A percentile compares a stretch with the other conserved stretches of the same genome.
phyloP scores from a whole-genome alignment of 2,113 vertebrate species.

The Erythrolamprus reginae region DNA sequence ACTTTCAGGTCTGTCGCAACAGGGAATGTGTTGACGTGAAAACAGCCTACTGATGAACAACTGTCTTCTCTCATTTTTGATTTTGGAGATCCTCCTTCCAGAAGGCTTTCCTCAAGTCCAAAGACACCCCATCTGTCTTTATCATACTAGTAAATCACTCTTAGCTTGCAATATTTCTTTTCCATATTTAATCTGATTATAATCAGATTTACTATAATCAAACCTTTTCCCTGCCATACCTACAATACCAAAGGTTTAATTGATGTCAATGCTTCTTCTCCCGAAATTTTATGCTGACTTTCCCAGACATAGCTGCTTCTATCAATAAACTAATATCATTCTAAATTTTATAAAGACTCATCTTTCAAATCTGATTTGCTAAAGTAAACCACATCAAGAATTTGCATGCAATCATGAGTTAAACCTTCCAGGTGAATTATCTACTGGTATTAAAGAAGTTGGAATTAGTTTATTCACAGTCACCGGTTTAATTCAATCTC shows the following conservation, averaged over 20 bases:
- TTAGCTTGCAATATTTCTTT: background rate
- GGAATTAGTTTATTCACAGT: no score
- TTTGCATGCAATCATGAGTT: no score
- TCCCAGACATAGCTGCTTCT: no score
- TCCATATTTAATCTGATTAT: background rate
- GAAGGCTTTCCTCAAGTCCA: background rate
- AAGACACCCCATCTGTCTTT: background rate
- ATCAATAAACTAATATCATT: no score
- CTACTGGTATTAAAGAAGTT: no score
- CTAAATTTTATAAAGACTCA: no score
- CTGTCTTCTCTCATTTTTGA: background rate
- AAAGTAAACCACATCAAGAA: no score
- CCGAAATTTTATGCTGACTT: no score
- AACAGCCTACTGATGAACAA: conserved; percentile 66
- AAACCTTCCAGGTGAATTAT: no score
- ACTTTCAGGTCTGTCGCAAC: conserved; percentile 78
- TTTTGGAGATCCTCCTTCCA: background rate
- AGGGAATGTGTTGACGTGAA: conserved; percentile 75
- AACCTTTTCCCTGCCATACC: background rate
- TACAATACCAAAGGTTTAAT: background rate
- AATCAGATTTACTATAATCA: background rate
- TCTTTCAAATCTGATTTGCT: no score
- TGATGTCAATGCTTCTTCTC: background rate
- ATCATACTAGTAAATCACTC: background rate
- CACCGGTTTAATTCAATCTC: no score